A percentile compares a stretch with the other conserved stretches of the same genome.
Evolutionary conservation across 2,888 invertebrate genomes (phyloP).

Genomic region (Pollenia amentaria): DNA sequence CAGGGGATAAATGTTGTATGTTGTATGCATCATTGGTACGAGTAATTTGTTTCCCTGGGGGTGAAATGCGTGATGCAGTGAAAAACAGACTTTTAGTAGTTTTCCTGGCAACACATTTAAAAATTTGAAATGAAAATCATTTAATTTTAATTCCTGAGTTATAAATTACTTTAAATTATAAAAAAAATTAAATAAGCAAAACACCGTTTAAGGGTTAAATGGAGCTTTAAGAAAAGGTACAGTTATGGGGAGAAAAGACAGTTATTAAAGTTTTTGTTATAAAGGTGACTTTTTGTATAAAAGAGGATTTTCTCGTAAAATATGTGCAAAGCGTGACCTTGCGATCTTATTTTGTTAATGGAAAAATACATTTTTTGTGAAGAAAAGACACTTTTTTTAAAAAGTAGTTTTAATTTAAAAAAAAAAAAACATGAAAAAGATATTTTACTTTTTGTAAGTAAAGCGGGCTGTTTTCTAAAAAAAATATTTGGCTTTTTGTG

Average conservation of each 20-base stretch:
- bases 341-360: too few species aligned
- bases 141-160: constrained; percentile 31
- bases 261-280: background rate
- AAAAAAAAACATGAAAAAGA: too few species aligned
- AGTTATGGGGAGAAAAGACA: background rate
- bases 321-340: too few species aligned
- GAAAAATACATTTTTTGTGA: too few species aligned
- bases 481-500: too few species aligned
- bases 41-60: constrained; percentile 33
- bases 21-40: constrained; percentile 22
- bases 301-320: too few species aligned
- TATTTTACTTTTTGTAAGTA: too few species aligned
- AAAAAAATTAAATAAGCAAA: background rate
- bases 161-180: constrained; percentile 42
- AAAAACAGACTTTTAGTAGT: constrained; percentile 21
- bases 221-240: background rate
- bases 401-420: too few species aligned
- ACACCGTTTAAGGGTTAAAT: background rate
- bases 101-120: background rate
- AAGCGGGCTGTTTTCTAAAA: too few species aligned
- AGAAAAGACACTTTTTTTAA: too few species aligned
- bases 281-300: too few species aligned
- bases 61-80: constrained; percentile 21
- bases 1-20: constrained; percentile 33
- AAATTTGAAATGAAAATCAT: constrained; percentile 59